Conservation (phyloP, 1,140 invertebrate species). For the Zaprionus africanus region DNA sequence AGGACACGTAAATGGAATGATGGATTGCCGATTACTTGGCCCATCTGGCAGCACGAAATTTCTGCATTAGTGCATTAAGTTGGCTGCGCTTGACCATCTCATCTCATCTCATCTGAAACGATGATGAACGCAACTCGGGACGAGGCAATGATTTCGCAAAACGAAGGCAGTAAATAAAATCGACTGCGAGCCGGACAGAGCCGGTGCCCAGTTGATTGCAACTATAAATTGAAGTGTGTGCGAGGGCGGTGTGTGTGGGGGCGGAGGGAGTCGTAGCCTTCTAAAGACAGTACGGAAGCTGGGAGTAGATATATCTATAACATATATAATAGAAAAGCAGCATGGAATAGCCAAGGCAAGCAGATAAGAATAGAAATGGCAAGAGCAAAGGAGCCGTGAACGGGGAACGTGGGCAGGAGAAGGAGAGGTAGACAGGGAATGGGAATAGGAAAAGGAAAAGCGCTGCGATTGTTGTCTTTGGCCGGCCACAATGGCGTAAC, state of each 20-base stretch:
- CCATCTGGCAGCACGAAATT: conserved; percentile 7
- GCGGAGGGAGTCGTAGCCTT: not conserved
- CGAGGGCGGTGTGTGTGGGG: not conserved
- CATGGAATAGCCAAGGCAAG: conserved; percentile 5
- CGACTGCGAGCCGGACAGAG: conserved; percentile 20
- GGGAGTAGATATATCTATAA: conserved; percentile 3
- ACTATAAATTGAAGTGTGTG: conserved; percentile 39
- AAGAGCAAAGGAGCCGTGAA: not conserved
- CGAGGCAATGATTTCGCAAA: conserved; percentile 18
- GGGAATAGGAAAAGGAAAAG: conserved; percentile 21
- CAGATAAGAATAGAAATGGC: conserved; percentile 3
- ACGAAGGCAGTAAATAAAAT: conserved; percentile 37
- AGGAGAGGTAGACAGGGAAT: not conserved
- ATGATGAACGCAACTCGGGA: conserved; percentile 12
- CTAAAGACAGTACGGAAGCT: conserved; percentile 11
- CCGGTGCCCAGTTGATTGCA: conserved; percentile 45
- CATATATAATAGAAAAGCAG: conserved; percentile 33
- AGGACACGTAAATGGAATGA: not conserved
- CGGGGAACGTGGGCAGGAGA: not conserved
- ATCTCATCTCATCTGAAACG: conserved; percentile 6
- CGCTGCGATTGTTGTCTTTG: conserved; percentile 28
- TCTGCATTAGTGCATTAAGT: conserved; percentile 21
- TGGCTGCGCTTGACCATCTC: conserved; percentile 9
- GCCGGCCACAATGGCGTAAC: conserved; percentile 54
- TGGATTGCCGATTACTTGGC: not conserved